A percentile compares a stretch with the other conserved stretches of the same genome.
Evolutionary conservation across 2,113 vertebrate species (phyloP).

Genomic region (Macrotus californicus): DNA sequence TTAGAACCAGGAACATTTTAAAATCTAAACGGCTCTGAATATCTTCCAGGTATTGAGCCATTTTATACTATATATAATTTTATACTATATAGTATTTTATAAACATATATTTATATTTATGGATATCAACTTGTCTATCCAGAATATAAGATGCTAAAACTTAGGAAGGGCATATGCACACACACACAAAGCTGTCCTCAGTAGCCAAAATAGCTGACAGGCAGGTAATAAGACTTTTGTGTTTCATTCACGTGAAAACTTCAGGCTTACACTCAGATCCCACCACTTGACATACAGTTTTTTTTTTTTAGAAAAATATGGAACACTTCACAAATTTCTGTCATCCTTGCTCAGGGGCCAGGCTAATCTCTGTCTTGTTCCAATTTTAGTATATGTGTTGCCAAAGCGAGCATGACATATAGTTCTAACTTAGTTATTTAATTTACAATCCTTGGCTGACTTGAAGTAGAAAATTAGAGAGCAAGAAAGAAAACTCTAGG

Average conservation of each 20-base stretch:
- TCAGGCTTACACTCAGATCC: neutral
- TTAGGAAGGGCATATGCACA: neutral
- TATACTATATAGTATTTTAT: neutral
- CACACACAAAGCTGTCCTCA: neutral
- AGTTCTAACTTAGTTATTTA: neutral
- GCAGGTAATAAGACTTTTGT: neutral
- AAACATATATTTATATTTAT: neutral
- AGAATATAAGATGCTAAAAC: neutral
- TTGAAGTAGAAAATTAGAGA: constrained; percentile 34
- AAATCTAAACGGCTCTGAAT: neutral
- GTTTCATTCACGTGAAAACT: neutral
- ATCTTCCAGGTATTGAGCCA: neutral
- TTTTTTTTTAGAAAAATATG: neutral
- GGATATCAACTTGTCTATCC: neutral
- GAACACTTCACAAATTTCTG: too few relatives aligned
- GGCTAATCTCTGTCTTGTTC: too few relatives aligned
- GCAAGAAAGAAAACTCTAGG: constrained; percentile 15
- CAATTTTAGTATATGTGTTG: too few relatives aligned
- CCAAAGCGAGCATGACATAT: neutral
- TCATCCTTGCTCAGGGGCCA: too few relatives aligned
- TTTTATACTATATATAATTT: neutral
- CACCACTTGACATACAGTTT: neutral
- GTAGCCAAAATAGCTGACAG: constrained; percentile 23
- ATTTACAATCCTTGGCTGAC: neutral
- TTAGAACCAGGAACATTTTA: neutral